Evolutionary conservation across 2,888 invertebrate species (phyloP).

Genomic region (Diaprepes abbreviatus): DNA sequence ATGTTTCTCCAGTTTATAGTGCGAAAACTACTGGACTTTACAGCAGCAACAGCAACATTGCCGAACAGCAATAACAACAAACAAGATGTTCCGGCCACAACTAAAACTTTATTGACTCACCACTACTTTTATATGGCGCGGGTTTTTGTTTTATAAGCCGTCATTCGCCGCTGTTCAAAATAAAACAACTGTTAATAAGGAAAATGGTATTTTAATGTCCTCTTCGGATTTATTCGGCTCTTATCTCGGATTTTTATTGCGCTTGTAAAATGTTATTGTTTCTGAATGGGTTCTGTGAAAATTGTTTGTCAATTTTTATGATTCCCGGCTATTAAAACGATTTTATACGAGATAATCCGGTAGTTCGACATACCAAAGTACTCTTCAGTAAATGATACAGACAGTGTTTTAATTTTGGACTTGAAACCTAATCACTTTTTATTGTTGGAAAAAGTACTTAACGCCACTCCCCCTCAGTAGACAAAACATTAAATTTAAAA

Average conservation of each 20-base stretch:
- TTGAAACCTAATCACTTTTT: no score
- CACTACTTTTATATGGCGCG: constrained; percentile 37
- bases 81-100: constrained; percentile 41
- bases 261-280: constrained; percentile 41
- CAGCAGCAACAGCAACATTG: constrained; percentile 10
- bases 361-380: neutral
- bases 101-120: constrained; percentile 41
- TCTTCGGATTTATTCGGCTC: constrained; percentile 41
- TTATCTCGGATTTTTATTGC: constrained; percentile 41
- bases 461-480: no score
- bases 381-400: no score
- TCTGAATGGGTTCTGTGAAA: constrained; percentile 34
- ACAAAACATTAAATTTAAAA: no score
- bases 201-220: constrained; percentile 46
- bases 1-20: no score
- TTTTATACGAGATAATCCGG: neutral
- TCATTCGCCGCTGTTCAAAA: constrained; percentile 28
- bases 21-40: constrained; percentile 31
- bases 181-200: constrained; percentile 46
- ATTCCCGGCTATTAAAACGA: neutral
- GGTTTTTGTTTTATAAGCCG: constrained; percentile 44
- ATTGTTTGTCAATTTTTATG: constrained; percentile 32
- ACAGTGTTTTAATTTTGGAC: no score
- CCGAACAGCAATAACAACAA: constrained; percentile 31
- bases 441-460: no score